Evolutionary conservation across 1,140 invertebrate genomes (phyloP).

Genomic region (Reticulitermes speratus): DNA sequence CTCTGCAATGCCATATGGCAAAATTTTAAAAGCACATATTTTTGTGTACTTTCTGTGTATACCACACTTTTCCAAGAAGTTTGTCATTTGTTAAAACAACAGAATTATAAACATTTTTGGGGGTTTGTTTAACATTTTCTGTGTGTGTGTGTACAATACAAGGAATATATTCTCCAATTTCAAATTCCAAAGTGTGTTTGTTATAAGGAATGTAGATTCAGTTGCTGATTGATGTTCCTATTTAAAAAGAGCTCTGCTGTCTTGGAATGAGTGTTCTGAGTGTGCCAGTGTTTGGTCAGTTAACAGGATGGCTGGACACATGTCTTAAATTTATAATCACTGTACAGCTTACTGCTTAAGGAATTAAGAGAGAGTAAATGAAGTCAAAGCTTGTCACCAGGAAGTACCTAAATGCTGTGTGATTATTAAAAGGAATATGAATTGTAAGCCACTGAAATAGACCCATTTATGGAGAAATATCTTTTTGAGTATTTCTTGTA

Average conservation of each 20-base stretch:
- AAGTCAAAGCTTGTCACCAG: constrained; percentile 1
- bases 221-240: constrained; percentile 7
- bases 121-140: constrained; percentile 6
- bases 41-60: not conserved
- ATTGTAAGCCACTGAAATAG: not conserved
- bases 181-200: not conserved
- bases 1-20: not conserved
- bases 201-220: not conserved
- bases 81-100: not conserved
- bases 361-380: not conserved
- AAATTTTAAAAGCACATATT: not conserved
- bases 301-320: not conserved
- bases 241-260: not conserved
- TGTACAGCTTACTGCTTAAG: not conserved
- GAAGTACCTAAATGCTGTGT: not conserved
- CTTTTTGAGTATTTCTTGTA: not conserved
- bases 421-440: not conserved
- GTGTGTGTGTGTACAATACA: constrained; percentile 10
- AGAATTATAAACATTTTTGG: not conserved
- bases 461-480: not conserved
- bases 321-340: not conserved
- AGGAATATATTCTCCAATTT: constrained; percentile 3
- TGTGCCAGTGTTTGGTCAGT: not conserved
- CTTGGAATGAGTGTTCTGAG: not conserved
- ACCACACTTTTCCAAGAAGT: not conserved